These are phyloP conservation scores for Rattus rattus DNA, from an alignment of 2,113 vertebrate genomes.

Conservation along the genomic window DNA sequence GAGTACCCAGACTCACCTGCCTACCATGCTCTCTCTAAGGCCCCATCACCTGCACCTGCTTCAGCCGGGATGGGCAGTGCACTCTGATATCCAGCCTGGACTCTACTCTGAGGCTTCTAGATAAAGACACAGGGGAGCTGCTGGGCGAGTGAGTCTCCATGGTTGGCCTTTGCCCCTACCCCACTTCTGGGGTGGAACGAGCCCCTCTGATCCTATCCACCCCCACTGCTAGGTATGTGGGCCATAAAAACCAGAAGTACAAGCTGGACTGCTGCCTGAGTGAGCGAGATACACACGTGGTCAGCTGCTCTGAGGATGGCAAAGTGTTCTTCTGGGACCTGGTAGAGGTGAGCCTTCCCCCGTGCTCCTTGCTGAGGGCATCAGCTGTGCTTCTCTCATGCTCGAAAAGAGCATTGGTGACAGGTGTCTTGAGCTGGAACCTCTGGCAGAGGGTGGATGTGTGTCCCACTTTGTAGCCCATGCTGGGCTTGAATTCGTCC, in stretches of 20 bases:
- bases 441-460: background rate
- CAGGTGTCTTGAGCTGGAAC: background rate
- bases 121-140: conserved; percentile 95
- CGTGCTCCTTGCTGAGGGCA: background rate
- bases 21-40: conserved; percentile 82
- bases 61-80: conserved; percentile 95
- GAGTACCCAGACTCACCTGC: background rate
- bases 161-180: too few species aligned
- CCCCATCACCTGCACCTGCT: conserved; percentile 96
- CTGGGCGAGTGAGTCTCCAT: conserved; percentile 90
- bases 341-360: conserved; percentile 89
- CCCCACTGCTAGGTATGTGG: conserved; percentile 87
- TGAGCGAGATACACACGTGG: conserved; percentile 92
- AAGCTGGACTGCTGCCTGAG: conserved; percentile 96
- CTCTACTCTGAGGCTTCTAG: conserved; percentile 92
- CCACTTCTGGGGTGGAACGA: background rate
- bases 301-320: conserved; percentile 96
- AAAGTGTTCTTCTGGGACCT: conserved; percentile 96
- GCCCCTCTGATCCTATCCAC: background rate
- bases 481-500: background rate
- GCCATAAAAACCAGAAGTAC: conserved; percentile 93
- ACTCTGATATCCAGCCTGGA: conserved; percentile 92
- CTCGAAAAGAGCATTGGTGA: background rate
- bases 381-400: background rate
- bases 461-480: background rate